Evolutionary conservation across 2,888 invertebrate genomes (phyloP).

Genomic region (Melipona beecheii): DNA sequence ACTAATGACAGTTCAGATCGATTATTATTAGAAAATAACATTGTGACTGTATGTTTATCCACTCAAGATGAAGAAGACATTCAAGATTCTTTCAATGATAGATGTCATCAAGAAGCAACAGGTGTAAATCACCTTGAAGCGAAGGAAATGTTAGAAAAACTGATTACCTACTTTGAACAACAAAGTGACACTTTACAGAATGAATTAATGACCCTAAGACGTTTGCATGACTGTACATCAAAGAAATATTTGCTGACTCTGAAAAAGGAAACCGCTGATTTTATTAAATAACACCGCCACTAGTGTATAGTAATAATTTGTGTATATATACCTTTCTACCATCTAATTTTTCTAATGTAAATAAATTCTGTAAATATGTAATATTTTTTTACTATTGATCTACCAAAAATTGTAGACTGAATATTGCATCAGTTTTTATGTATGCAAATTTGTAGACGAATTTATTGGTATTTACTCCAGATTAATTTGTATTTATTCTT

Average conservation of each 20-base stretch:
- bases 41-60: conserved; percentile 2
- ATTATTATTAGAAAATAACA: conserved; percentile 3
- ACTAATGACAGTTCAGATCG: neutral
- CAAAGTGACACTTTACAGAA: conserved; percentile 21
- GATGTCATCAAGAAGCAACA: neutral
- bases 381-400: conserved; percentile 9
- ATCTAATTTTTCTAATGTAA: neutral
- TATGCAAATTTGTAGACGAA: neutral
- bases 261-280: conserved; percentile 11
- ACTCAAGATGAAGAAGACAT: conserved; percentile 1
- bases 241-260: conserved; percentile 21
- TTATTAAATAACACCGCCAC: conserved; percentile 16
- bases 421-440: neutral
- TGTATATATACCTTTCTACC: neutral
- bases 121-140: conserved; percentile 7
- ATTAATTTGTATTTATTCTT: conserved; percentile 4
- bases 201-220: conserved; percentile 7
- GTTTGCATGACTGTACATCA: conserved; percentile 1
- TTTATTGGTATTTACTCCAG: neutral
- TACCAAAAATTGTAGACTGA: neutral
- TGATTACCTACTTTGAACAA: conserved; percentile 17
- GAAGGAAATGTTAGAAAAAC: conserved; percentile 24
- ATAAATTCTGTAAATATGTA: conserved; percentile 23
- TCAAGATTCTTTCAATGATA: neutral
- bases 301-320: neutral